Evolutionary conservation across 2,797 vertebrate species (phyloP), one percentile per base, ranked within the genome.

Genomic region (Mus spretus): DNA sequence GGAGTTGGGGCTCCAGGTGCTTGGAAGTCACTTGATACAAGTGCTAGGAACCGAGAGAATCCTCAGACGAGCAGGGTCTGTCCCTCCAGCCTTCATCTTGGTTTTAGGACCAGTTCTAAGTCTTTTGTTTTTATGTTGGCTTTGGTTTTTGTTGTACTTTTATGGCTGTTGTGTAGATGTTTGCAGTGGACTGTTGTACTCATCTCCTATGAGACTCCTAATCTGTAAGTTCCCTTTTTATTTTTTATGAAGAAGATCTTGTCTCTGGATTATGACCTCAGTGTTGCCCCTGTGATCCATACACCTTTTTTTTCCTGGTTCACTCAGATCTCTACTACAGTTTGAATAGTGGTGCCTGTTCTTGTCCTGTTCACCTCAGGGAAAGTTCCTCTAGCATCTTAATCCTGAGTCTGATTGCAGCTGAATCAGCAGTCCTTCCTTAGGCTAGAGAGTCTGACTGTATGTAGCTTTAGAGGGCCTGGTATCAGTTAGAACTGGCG

Each of bases 361-460:
- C 50, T 55, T 93, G 40, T 91, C 63, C 50, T 37, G 74, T 20
- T 92, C 44, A n/a, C 17, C 34, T 57, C 85, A 78, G 61, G 78
- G 89, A 92, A 92, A 90, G 55, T 81, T 90, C 24, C 92, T 61
- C n/a, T 55, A 50, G 2, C 74, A 17, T 92, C 79, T 85, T 86
- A 55, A 57, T 67, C 55, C 24, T 4, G 90, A 81, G 50, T 53
- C 40, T 93, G 57, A 61, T 81, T 65, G 28, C 24, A 85, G 22
- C 65, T 80, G 79, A 14, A 28, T 83, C 81, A n/a, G 28, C 40
- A 31, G 24, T 34, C 19, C 57, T 28, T 93, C 19, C 77, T 53
- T 63, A 55, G 34, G 50, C 34, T 67, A 65, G 84, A 84, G 55
- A 77, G 63, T 80, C 19, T 91, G 12, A 59, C 44, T 81, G 22